Percentiles rank a stretch among this genome's conserved stretches.
These are phyloP conservation scores for Hemicentrotus pulcherrimus DNA, from an alignment of 35 echinoderm and acorn worm genomes.

Conservation along the genomic window DNA sequence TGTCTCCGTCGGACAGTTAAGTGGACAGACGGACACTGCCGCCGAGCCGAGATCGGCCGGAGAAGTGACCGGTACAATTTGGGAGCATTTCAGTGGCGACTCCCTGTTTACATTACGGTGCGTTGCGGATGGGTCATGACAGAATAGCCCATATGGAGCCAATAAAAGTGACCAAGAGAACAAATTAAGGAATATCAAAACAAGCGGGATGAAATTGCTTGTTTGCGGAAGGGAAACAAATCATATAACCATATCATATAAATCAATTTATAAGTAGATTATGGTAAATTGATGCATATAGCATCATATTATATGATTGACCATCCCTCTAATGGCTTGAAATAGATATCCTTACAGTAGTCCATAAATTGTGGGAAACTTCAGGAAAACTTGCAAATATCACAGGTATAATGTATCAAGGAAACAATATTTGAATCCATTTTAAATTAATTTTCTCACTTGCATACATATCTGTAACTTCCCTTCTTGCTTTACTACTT, in stretches of 20 bases:
- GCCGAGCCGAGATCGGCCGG: background rate
- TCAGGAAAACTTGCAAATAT: background rate
- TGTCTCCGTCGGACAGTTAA: background rate
- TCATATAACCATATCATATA: background rate
- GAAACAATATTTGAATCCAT: background rate
- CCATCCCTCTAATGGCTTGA: background rate
- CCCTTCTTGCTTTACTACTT: background rate
- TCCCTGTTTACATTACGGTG: background rate
- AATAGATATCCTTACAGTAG: background rate
- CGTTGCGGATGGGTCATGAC: background rate
- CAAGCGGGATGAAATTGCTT: background rate
- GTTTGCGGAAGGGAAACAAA: background rate
- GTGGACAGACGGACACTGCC: background rate
- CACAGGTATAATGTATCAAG: background rate
- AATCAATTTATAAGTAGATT: slow-evolving; percentile 20
- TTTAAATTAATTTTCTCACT: background rate
- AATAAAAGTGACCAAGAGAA: background rate
- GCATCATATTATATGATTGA: background rate
- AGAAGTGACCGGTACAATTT: slow-evolving; percentile 16
- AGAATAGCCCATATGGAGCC: background rate
- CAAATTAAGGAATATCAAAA: slow-evolving; percentile 7
- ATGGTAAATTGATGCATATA: background rate
- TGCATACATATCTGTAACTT: background rate
- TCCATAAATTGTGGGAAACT: background rate
- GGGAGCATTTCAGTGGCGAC: background rate